Evolutionary conservation across 1,140 invertebrate genomes (phyloP), one percentile per base, ranked within the genome.

Genomic region (Penaeus vannamei): DNA sequence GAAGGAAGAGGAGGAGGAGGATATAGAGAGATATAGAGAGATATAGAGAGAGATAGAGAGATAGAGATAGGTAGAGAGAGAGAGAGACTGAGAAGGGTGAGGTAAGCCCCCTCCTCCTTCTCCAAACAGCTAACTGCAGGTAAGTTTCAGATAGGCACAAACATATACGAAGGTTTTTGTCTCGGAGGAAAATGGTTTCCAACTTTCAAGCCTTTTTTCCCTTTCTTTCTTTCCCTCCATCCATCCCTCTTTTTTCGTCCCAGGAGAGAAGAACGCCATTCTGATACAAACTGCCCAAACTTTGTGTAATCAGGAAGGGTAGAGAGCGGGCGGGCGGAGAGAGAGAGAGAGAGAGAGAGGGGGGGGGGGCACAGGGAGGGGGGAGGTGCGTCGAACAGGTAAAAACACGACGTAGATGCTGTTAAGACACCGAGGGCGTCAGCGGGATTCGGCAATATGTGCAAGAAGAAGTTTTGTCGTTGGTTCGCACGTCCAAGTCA

Each of bases 261-360:
- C 14, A 12, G 10, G 46, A 14, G 46, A 53, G 36, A 53, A 53
- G 46, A 53, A 53, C 46, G 46, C 46, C 46, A 53, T 53, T 53
- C 46, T 53, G 46, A 53, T 53, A 53, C 46, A 53, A 53, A 53
- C 46, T 53, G 46, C 46, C 14, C 46, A 53, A 53, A 53, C 46
- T 53, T 80, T 26, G 42, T 32, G 26, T 26, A 80, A 80, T 80
- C 22, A 80, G 42, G 5, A 42, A 80, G 29, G 42, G 10, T 17
- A 2, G 42, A 20, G 36, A 17, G 36, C 10, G 29, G 76, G 36
- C 10, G 36, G 76, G 29, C 22, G 32, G 72, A 77, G 72, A 77
- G 72, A 77, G 72, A 77, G 72, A 77, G 72, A 77, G 72, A 77
- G 72, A 77, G 72, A 77, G 72, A 77, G 72, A 22, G 77, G 42